phyloP scores from a whole-genome alignment of 92 coral and sea anemone species.

The Epizoanthus stellaris region DNA sequence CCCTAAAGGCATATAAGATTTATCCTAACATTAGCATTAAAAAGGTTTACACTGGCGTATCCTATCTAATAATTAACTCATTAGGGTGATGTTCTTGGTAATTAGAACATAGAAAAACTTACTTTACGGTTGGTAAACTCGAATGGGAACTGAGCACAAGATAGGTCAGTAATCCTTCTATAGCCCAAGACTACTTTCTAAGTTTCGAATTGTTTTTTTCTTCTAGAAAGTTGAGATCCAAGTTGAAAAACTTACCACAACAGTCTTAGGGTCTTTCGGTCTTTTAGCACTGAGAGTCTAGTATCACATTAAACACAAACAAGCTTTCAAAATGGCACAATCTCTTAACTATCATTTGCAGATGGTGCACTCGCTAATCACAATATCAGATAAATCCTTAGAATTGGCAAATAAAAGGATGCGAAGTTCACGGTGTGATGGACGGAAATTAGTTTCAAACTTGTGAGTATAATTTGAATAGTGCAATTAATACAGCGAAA shows the following conservation, averaged over 20 bases:
- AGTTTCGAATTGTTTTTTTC: background rate
- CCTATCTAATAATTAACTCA: constrained; percentile 93
- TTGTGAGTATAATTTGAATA: constrained; percentile 67
- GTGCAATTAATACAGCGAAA: constrained; percentile 69
- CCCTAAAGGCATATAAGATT: constrained; percentile 76
- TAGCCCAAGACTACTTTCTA: background rate
- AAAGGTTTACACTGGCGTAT: constrained; percentile 79
- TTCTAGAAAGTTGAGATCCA: background rate
- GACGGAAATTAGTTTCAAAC: constrained; percentile 77
- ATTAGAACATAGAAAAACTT: constrained; percentile 90
- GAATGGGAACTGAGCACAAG: constrained; percentile 59
- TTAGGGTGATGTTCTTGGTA: constrained; percentile 85
- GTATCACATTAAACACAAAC: constrained; percentile 73
- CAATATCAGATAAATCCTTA: constrained; percentile 72
- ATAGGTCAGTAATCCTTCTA: background rate
- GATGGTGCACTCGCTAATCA: constrained; percentile 60
- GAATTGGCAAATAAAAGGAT: constrained; percentile 56
- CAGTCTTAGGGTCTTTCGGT: constrained; percentile 7
- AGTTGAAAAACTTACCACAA: constrained; percentile 33
- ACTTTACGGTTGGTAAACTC: constrained; percentile 83
- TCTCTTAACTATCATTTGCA: constrained; percentile 67
- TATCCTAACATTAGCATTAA: constrained; percentile 90
- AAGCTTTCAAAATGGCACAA: constrained; percentile 56
- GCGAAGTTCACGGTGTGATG: constrained; percentile 69
- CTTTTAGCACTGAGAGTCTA: constrained; percentile 31